Base-by-base conservation (phyloP, 2,113 vertebrate species). In the Bujurquina vittata region DNA sequence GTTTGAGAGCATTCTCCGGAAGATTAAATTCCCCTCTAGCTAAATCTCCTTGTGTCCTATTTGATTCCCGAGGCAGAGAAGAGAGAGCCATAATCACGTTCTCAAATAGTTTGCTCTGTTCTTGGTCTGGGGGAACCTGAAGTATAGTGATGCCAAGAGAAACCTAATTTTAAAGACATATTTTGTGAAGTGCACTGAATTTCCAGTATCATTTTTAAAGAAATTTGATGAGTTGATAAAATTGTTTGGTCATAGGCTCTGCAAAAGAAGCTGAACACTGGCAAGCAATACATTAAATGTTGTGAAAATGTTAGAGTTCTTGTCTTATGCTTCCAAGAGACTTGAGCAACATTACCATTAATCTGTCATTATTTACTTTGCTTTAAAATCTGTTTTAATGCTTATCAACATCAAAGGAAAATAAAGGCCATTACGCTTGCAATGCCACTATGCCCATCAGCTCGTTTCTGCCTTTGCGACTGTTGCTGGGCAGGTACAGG, bases 11-110 rank as follows among this genome's bases (percentile, higher is more conserved):
- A n/a, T 84, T 86, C 72, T 85, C 69, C 65, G 56, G 23, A 85
- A 90, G 86, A 92, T 91, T 88, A 83, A 81, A 91, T 84, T 85
- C 35, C 49, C 77, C 67, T 82, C 74, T 10, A 54, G 86, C 76
- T 86, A 89, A 89, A 91, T 89, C 84, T 86, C 54, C 54, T 57
- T 59, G 73, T 85, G 78, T 87, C 80, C 60, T 75, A 56, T 88
- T 85, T 89, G 81, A 89, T 84, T 82, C 37, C 57, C 10, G 65
- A 84, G 62, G 84, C 46, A 63, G 11, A 62, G n/a, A 77, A 11
- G 20, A 87, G 18, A 26, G 46, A 60, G 29, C 79, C 61, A 67
- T 63, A 81, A 80, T 79, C 80, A 84, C 63, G 60, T 79, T 76
- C 80, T 88, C 75, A 74, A 77, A 79, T 76, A 84, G 67, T 69